phyloP scores from a whole-genome alignment of 2,113 vertebrate species.

The Dendrocopos noguchii region DNA sequence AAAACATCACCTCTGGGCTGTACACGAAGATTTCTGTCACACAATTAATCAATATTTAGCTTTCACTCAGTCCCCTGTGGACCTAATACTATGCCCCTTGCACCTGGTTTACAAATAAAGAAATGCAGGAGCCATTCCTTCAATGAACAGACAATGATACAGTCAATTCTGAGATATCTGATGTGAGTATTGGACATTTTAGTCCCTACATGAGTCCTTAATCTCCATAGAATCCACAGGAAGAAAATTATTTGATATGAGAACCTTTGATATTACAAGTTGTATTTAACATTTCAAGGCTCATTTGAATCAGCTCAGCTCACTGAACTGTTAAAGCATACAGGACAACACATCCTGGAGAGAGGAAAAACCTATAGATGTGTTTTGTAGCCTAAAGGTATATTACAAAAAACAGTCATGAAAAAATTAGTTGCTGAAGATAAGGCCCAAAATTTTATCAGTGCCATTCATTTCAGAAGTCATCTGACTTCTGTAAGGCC shows the following conservation, averaged over 20 bases:
- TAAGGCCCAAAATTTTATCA: neutral
- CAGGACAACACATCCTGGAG: slow-evolving; percentile 9
- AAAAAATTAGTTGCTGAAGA: slow-evolving; percentile 2
- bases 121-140: slow-evolving; percentile 22
- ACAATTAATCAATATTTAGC: neutral
- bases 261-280: slow-evolving; percentile 77
- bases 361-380: slow-evolving; percentile 30
- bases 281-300: slow-evolving; percentile 81
- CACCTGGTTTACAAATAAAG: slow-evolving; percentile 15
- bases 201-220: slow-evolving; percentile 50
- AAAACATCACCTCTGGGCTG: neutral
- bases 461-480: neutral
- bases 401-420: neutral
- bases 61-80: neutral
- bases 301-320: slow-evolving; percentile 73
- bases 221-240: slow-evolving; percentile 72
- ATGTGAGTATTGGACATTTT: slow-evolving; percentile 58
- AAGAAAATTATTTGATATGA: slow-evolving; percentile 77
- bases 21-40: slow-evolving; percentile 26
- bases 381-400: slow-evolving; percentile 37
- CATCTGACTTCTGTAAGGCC: neutral
- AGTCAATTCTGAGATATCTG: slow-evolving; percentile 46
- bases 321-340: slow-evolving; percentile 59
- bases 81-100: neutral
- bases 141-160: slow-evolving; percentile 21